Percentiles rank a stretch among this genome's conserved stretches.
These are phyloP conservation scores for Agrilus cyanescens DNA, from an alignment of 2,888 invertebrate genomes.

Conservation along the genomic window DNA sequence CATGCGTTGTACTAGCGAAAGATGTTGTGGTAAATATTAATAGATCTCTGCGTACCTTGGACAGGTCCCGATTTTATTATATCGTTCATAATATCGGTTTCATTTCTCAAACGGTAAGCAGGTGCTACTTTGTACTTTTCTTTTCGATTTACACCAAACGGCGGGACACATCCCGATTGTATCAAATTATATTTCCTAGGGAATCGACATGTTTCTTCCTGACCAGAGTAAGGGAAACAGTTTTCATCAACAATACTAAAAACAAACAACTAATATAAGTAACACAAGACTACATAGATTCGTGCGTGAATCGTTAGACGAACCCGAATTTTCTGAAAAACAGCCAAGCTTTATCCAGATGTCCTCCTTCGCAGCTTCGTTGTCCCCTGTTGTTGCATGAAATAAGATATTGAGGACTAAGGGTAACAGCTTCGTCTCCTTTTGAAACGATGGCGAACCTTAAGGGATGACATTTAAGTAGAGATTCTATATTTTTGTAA, in stretches of 20 bases:
- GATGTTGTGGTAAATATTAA: slow-evolving; percentile 1
- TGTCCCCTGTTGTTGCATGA: slow-evolving; percentile 73
- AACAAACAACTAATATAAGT: slow-evolving; percentile 1
- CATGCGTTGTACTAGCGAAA: background rate
- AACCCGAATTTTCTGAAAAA: slow-evolving; percentile 70
- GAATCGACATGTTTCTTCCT: slow-evolving; percentile 51
- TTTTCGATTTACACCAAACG: slow-evolving; percentile 40
- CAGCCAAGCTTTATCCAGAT: slow-evolving; percentile 86
- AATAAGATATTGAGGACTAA: slow-evolving; percentile 78
- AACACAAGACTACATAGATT: background rate
- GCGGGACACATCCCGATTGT: slow-evolving; percentile 44
- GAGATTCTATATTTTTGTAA: slow-evolving; percentile 29
- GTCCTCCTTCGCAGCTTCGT: slow-evolving; percentile 75
- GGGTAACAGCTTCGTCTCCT: slow-evolving; percentile 55
- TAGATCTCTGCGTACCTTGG: slow-evolving; percentile 49
- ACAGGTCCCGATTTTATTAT: slow-evolving; percentile 85
- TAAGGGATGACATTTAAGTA: slow-evolving; percentile 17
- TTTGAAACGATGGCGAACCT: slow-evolving; percentile 76
- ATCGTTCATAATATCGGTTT: slow-evolving; percentile 84
- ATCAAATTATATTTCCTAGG: slow-evolving; percentile 34
- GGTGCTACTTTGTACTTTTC: slow-evolving; percentile 63
- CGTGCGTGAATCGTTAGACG: slow-evolving; percentile 11
- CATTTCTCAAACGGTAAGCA: slow-evolving; percentile 60
- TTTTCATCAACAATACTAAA: slow-evolving; percentile 68
- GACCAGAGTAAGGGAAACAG: slow-evolving; percentile 73